Evolutionary conservation across 2,888 invertebrate species (phyloP), one percentile per base, ranked within the genome.

Genomic region (Flexamia atlantica): DNA sequence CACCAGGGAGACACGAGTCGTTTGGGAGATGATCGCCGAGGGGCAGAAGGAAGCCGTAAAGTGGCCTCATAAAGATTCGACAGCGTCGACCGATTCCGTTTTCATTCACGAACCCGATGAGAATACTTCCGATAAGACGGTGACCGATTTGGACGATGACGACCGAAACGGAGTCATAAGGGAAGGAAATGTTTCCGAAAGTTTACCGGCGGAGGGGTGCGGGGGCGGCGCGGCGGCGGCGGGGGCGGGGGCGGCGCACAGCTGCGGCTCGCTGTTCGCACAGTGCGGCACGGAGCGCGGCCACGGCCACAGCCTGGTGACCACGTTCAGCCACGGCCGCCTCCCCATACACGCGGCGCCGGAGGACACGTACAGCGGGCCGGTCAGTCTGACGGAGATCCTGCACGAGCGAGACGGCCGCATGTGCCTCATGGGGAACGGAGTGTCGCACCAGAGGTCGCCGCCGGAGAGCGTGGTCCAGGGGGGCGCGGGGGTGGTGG

Each of bases 371-470:
- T 84, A 84, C 68, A 53, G 76, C 42, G 84, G 84, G 0, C 84
- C 82, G n/a, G 84, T 84, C 42, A 81, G 81, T 40, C 74, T 84
- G 60, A 84, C 84, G 25, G 84, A 84, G 68, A 84, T 84, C 74
- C 64, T 84, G 40, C 76, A 81, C 17, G 84, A 82, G 64, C 74
- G 84, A 0, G 42, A 84, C 25, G 32, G 68, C 10, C 82, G 82
- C 17, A 82, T 82, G 82, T 82, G 82, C 53, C 74, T 64, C 53
- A 86, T 70, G 84, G 68, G 46, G 70, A 84, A 68, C 82, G 72
- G 81, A 36, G 82, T 40, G 46, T 84, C 76, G 79, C 83, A 28
- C 53, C 28, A 28, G 53, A 72, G 72, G n/a, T 28, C 42, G 23
- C 28, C 46, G 40, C 36, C 20, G 40, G 57, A 23, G 1, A 28